Base-by-base conservation (phyloP, 2,888 invertebrate genomes). In the Rotaria macrura region DNA sequence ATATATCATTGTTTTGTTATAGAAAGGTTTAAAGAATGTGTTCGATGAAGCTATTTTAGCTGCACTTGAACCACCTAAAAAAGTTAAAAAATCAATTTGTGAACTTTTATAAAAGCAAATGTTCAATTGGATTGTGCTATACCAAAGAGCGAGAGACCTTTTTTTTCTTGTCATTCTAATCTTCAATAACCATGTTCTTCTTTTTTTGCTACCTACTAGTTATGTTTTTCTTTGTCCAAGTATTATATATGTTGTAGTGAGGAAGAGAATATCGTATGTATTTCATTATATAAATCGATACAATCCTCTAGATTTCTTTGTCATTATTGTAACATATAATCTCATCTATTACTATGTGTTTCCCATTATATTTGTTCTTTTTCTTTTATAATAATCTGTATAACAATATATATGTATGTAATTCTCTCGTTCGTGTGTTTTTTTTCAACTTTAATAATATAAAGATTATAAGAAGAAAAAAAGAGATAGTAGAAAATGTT, bases 31-130 rank as follows among this genome's bases (percentile, higher is more conserved):
- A 91, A 99, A 99, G 93, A 98, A 98, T 91, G 98, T 99, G 34
- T 99, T 99, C 92, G 98, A 99, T 91, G 98, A 99, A 92, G 98
- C 98, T 87, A 98, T 99, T 90, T 92, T 99, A 89, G 98, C 98
- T 87, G 98, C 98, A 86, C 91, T 99, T 90, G 97, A 99, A 92
- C 98, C 98, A 57, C 98, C 98, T 90, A 96, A 97, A 92, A 96
- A 95, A 85, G 94, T 95, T 88, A 96, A 95, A 93, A 95, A 91
- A 89, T 90, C 90, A 86, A 55, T 49, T 29, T 86, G 86, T 55
- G n/a, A 40, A 34, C 43, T 86, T 43, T 85, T 86, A 79, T 86
- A 83, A 65, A 20, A 12, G 49, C 14, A 49, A 14, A 49, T 47
- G 49, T n/a, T n/a, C n/a, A n/a, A 65, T 34, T 65, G 14, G 5